phyloP scores from a whole-genome alignment of 1,140 invertebrate species.

The Dendrolimus kikuchii region DNA sequence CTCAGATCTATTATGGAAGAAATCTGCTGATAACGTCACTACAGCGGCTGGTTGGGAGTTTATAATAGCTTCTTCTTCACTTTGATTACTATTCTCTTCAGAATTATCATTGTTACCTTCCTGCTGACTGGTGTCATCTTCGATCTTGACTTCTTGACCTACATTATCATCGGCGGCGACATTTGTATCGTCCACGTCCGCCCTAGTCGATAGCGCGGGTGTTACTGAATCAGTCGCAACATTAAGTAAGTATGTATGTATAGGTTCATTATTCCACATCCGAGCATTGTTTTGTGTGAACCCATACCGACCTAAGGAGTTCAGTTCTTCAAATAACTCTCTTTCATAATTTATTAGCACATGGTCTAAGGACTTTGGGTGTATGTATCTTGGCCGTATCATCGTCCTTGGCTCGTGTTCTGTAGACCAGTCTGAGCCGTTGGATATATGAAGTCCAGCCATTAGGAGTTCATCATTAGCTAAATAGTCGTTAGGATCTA shows the following conservation, averaged over 20 bases:
- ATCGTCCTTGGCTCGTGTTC: slow-evolving; percentile 72
- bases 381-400: slow-evolving; percentile 75
- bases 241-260: slow-evolving; percentile 64
- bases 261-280: slow-evolving; percentile 45
- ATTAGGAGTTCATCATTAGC: slow-evolving; percentile 68
- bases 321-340: slow-evolving; percentile 84
- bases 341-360: slow-evolving; percentile 80
- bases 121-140: slow-evolving; percentile 23
- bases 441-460: slow-evolving; percentile 74
- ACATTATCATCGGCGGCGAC: slow-evolving; percentile 60
- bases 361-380: slow-evolving; percentile 84
- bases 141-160: slow-evolving; percentile 55
- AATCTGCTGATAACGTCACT: slow-evolving; percentile 50
- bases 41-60: slow-evolving; percentile 35
- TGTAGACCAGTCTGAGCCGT: slow-evolving; percentile 77
- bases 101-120: background rate
- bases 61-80: slow-evolving; percentile 11
- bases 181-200: slow-evolving; percentile 37
- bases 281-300: slow-evolving; percentile 40
- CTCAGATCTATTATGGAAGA: slow-evolving; percentile 43
- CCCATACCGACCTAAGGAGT: slow-evolving; percentile 74
- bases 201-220: slow-evolving; percentile 30
- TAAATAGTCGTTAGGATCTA: slow-evolving; percentile 80
- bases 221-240: slow-evolving; percentile 56
- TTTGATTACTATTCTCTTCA: background rate